Percentiles rank a stretch among this genome's conserved stretches.
These are phyloP conservation scores for Pogonophryne albipinna DNA, from an alignment of 2,797 vertebrate species.

Conservation along the genomic window DNA sequence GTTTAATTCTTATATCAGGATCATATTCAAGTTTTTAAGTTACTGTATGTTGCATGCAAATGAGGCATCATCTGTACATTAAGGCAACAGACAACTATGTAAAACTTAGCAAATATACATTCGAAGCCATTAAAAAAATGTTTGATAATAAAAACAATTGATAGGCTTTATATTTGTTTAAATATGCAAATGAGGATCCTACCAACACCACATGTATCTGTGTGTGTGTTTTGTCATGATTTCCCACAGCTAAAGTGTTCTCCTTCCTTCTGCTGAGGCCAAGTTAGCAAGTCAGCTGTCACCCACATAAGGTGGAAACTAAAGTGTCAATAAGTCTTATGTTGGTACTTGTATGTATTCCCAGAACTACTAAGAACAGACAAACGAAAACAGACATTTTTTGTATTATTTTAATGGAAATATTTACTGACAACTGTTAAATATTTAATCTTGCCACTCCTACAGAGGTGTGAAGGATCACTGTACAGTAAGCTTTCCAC, in stretches of 20 bases:
- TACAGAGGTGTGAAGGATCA: slow-evolving; percentile 71
- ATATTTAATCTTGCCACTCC: slow-evolving; percentile 71
- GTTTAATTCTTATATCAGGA: too few relatives aligned
- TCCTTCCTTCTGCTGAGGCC: slow-evolving; percentile 48
- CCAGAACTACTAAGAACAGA: background rate
- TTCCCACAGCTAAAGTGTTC: slow-evolving; percentile 57
- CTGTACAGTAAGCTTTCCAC: slow-evolving; percentile 83
- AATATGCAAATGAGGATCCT: too few relatives aligned
- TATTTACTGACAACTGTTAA: slow-evolving; percentile 78
- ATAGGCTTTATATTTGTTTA: too few relatives aligned
- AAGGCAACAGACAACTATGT: too few relatives aligned
- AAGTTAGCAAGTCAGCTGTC: slow-evolving; percentile 36
- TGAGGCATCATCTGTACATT: too few relatives aligned
- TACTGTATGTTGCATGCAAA: too few relatives aligned
- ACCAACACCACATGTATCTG: background rate
- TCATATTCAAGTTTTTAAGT: too few relatives aligned
- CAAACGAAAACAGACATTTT: slow-evolving; percentile 1
- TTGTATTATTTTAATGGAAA: slow-evolving; percentile 77
- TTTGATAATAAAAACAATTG: too few relatives aligned
- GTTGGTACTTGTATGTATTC: background rate
- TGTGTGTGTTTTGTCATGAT: slow-evolving; percentile 54
- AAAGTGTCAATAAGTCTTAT: background rate
- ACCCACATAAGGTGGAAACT: slow-evolving; percentile 36
- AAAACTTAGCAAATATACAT: too few relatives aligned
- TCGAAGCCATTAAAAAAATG: too few relatives aligned